phyloP scores from a whole-genome alignment of 2,888 invertebrate species.

The Drosophila anceps region DNA sequence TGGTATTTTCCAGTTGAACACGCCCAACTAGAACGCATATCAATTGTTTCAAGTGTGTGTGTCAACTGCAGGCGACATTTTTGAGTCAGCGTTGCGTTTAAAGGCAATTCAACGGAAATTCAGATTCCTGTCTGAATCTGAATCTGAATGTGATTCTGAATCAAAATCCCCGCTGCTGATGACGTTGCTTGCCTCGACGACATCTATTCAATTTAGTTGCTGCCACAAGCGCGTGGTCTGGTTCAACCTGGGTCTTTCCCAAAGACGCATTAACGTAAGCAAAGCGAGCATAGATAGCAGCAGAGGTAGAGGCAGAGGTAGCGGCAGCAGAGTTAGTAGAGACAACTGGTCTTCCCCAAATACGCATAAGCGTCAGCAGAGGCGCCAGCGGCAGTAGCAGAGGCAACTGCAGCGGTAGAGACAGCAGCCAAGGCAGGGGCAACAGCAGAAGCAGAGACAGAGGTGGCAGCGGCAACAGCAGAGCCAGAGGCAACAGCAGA shows the following conservation, averaged over 20 bases:
- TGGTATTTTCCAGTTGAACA: not conserved
- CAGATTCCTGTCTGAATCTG: not conserved
- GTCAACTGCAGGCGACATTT: slow-evolving; percentile 39
- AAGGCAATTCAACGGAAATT: slow-evolving; percentile 26
- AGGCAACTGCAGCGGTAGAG: slow-evolving; percentile 16
- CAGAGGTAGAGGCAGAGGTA: not conserved
- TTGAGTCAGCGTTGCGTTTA: slow-evolving; percentile 37
- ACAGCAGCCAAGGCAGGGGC: not conserved
- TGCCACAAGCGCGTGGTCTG: slow-evolving; percentile 27
- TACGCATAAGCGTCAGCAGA: not conserved
- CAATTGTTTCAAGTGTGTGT: slow-evolving; percentile 33
- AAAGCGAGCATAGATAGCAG: slow-evolving; percentile 1
- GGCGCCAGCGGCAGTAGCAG: not conserved
- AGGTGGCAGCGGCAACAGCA: not conserved
- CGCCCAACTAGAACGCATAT: slow-evolving; percentile 4
- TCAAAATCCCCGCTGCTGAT: slow-evolving; percentile 37
- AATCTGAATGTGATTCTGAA: too few species aligned
- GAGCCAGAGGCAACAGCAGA: not conserved
- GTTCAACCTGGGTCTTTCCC: slow-evolving; percentile 2
- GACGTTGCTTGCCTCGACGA: slow-evolving; percentile 12
- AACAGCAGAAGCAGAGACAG: slow-evolving; percentile 7
- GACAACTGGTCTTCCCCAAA: slow-evolving; percentile 22
- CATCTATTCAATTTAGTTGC: slow-evolving; percentile 16
- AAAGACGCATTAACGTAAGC: slow-evolving; percentile 2
- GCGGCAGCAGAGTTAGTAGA: not conserved